Evolutionary conservation across 2,888 invertebrate species (phyloP).

Genomic region (Hermaeophaga mercurialis): DNA sequence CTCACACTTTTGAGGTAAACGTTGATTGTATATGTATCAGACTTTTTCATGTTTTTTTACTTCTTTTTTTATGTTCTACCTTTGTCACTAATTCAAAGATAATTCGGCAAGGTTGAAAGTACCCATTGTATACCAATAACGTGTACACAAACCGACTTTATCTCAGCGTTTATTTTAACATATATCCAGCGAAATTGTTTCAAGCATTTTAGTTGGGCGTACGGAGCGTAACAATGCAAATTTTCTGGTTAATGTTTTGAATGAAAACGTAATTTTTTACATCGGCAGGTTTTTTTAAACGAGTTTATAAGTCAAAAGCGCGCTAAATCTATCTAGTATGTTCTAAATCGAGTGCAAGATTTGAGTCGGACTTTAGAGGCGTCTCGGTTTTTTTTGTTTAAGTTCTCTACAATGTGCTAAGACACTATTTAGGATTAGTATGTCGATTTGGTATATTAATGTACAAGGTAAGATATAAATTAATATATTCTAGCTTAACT

Average conservation of each 20-base stretch:
- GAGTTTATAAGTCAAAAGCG: conserved; percentile 5
- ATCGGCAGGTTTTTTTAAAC: conserved; percentile 16
- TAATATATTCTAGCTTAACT: too few relatives aligned
- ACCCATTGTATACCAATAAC: not conserved
- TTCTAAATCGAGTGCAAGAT: too few relatives aligned
- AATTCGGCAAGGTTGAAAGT: conserved; percentile 1
- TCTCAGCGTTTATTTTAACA: not conserved
- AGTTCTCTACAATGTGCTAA: too few relatives aligned
- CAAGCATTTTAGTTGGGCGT: conserved; percentile 5
- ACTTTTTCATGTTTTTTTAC: too few relatives aligned
- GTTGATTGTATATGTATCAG: too few relatives aligned
- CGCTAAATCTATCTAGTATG: too few relatives aligned
- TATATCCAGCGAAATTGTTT: not conserved
- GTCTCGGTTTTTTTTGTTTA: too few relatives aligned
- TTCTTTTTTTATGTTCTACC: not conserved
- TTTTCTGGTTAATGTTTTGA: not conserved
- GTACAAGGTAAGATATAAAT: too few relatives aligned
- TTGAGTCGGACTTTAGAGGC: too few relatives aligned
- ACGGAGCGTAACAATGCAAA: not conserved
- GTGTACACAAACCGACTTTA: conserved; percentile 3
- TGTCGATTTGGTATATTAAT: too few relatives aligned
- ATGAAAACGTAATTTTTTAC: not conserved
- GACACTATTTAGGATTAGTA: too few relatives aligned
- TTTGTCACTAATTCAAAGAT: not conserved
- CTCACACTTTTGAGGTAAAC: too few relatives aligned